Base-by-base conservation (phyloP, 1,140 invertebrate species). In the Mizuhopecten yessoensis region DNA sequence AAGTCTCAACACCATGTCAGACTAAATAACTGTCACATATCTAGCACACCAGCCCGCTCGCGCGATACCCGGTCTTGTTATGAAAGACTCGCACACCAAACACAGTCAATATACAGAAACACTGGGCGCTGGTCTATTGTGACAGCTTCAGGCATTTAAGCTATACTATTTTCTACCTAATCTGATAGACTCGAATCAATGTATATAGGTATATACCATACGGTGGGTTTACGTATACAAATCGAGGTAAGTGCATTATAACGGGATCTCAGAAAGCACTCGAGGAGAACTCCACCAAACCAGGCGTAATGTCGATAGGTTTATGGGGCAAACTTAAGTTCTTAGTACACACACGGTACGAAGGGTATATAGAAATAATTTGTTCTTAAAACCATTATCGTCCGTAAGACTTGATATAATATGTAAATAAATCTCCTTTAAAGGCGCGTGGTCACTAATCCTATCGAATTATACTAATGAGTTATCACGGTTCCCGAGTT, bases 181-280 rank as follows among this genome's bases (percentile, higher is more conserved):
- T 75, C 57, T 75, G 57, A 75, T 75, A 75, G 57, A 75, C 57
- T 75, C 57, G 57, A n/a, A 75, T 75, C 57, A 75, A 75, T 75
- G 57, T 75, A 75, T 29, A n/a, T 75, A 57, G 45, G 17, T 75
- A 75, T 75, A 75, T 75, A 29, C 20, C 45, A n/a, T 75, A 75
- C 57, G 57, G 9, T 75, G 9, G 57, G n/a, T 75, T 75, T 75
- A 75, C 57, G 57, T 75, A 75, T 29, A 75, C 57, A 75, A 75
- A 75, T 75, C 57, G 57, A 75, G n/a, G 57, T 75, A 75, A 75
- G 57, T 75, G 23, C 23, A 75, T 75, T 75, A 75, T 75, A 75
- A 75, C 57, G 57, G 57, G 57, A 29, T 75, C 57, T 75, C 57
- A 75, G 57, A n/a, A 75, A 75, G 57, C 57, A 75, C 57, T 75